Evolutionary conservation across 2,888 invertebrate species (phyloP).

Genomic region (Ophion ventricosus): DNA sequence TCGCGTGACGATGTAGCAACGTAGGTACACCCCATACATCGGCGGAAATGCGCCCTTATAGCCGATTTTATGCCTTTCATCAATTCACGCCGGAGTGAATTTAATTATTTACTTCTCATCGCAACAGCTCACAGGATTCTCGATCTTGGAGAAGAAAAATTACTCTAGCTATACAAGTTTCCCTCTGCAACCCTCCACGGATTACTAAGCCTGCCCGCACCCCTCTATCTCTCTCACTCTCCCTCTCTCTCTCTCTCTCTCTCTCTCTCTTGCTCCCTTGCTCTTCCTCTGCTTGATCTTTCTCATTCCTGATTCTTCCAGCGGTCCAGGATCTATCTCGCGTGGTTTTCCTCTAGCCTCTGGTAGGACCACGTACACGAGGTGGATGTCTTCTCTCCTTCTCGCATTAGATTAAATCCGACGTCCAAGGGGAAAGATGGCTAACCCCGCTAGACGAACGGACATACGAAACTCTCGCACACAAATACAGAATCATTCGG

Average conservation of each 20-base stretch:
- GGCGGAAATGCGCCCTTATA: slow-evolving; percentile 30
- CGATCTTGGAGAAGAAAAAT: slow-evolving; percentile 66
- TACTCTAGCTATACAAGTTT: slow-evolving; percentile 45
- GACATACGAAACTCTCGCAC: slow-evolving; percentile 14
- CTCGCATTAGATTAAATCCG: slow-evolving; percentile 77
- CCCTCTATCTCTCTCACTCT: too few species aligned
- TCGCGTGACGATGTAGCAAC: neutral
- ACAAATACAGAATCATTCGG: neutral
- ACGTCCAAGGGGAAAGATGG: slow-evolving; percentile 55
- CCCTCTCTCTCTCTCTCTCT: slow-evolving; percentile 16
- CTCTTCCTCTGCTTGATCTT: slow-evolving; percentile 55
- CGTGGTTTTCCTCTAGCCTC: slow-evolving; percentile 49
- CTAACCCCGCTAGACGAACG: slow-evolving; percentile 11
- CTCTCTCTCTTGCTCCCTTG: neutral
- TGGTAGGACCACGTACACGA: slow-evolving; percentile 5
- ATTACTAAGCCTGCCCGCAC: slow-evolving; percentile 36
- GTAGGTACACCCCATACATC: neutral
- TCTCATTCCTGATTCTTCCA: slow-evolving; percentile 39
- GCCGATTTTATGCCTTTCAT: slow-evolving; percentile 62
- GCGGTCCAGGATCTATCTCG: slow-evolving; percentile 45
- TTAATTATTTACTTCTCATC: slow-evolving; percentile 76
- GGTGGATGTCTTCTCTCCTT: slow-evolving; percentile 51
- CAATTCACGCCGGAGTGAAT: slow-evolving; percentile 72
- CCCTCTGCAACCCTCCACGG: slow-evolving; percentile 39
- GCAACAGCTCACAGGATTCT: slow-evolving; percentile 54